These are phyloP conservation scores for Charaxes varanes DNA, from an alignment of 1,140 invertebrate species.

Conservation along the genomic window DNA sequence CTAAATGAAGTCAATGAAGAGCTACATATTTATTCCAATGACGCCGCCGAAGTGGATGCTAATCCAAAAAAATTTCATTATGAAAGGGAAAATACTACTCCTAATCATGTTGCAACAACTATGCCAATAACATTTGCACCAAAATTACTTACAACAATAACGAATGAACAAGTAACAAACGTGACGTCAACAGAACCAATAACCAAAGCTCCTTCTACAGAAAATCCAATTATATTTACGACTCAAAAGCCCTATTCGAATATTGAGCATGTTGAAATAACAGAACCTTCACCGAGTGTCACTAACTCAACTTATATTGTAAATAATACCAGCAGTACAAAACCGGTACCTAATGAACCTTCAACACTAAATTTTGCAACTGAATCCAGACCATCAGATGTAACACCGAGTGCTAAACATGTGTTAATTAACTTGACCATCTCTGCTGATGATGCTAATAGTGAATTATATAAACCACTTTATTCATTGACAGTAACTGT, in stretches of 20 bases:
- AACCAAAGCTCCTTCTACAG: conserved; percentile 18
- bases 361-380: conserved; percentile 36
- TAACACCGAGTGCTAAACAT: conserved; percentile 66
- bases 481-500: conserved; percentile 84
- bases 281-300: conserved; percentile 32
- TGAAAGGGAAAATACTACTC: conserved; percentile 30
- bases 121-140: conserved; percentile 18
- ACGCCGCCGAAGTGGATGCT: conserved; percentile 30
- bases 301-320: conserved; percentile 40
- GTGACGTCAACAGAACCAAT: conserved; percentile 8
- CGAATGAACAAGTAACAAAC: conserved; percentile 9
- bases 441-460: conserved; percentile 76
- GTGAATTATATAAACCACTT: conserved; percentile 76
- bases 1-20: conserved; percentile 51
- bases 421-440: conserved; percentile 86
- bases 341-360: conserved; percentile 22
- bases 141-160: conserved; percentile 20
- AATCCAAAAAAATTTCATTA: conserved; percentile 46
- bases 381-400: conserved; percentile 45
- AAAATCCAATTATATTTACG: conserved; percentile 22
- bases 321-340: conserved; percentile 22
- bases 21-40: conserved; percentile 50
- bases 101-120: conserved; percentile 1
- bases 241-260: conserved; percentile 27
- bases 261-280: conserved; percentile 36